Percentiles rank a stretch among this genome's conserved stretches.
phyloP scores from a whole-genome alignment of 2,113 vertebrate species.

The Patagioenas fasciata region DNA sequence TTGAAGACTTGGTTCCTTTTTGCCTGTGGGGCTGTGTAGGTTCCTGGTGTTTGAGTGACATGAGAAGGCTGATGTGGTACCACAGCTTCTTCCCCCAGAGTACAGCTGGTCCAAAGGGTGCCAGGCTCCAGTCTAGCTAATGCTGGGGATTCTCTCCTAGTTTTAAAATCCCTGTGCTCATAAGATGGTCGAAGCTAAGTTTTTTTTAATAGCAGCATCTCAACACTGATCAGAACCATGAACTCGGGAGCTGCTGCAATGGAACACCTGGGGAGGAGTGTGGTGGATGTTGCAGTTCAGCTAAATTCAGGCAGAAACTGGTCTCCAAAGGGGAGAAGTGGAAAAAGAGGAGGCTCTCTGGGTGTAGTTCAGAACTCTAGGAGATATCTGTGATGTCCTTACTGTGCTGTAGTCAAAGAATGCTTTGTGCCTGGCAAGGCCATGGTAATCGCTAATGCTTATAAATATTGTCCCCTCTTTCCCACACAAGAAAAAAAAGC shows the following conservation, averaged over 20 bases:
- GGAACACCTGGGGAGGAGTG: accelerated
- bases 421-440: background rate
- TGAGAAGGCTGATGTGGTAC: accelerated
- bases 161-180: background rate
- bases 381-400: background rate
- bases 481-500: background rate
- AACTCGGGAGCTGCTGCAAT: accelerated
- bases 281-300: background rate
- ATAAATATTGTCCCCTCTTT: background rate
- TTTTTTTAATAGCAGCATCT: background rate
- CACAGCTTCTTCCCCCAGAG: background rate
- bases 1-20: background rate
- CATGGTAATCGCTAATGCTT: accelerated
- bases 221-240: background rate
- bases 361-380: background rate
- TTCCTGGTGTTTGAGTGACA: background rate
- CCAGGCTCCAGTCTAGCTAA: background rate
- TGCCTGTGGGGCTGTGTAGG: background rate
- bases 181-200: background rate
- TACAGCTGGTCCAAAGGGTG: background rate
- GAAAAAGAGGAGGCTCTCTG: background rate
- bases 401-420: background rate
- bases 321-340: background rate
- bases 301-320: background rate
- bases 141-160: background rate